These are phyloP conservation scores for Clunio marinus DNA, from an alignment of 2,888 invertebrate genomes.

Conservation along the genomic window DNA sequence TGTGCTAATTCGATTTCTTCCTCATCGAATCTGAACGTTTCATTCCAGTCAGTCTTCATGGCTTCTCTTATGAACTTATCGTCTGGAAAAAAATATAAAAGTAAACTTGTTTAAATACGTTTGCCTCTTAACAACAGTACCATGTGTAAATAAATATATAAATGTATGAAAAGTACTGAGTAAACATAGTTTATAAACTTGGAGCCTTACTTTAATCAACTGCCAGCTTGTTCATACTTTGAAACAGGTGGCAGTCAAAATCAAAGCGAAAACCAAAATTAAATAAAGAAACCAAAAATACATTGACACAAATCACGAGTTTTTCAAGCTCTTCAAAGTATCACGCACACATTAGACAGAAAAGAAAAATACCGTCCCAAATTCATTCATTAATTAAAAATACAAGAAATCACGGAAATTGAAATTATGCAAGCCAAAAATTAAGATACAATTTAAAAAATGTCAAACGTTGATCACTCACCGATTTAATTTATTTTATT, in stretches of 20 bases:
- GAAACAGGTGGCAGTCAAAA: slow-evolving; percentile 25
- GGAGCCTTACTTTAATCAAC: too few species aligned
- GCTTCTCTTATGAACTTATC: too few species aligned
- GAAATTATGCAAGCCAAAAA: slow-evolving; percentile 27
- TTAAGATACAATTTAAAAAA: neutral
- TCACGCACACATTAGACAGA: neutral
- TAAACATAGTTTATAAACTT: neutral
- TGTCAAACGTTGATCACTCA: neutral
- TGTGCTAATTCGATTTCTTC: slow-evolving; percentile 15
- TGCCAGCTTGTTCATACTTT: neutral
- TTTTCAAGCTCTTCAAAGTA: neutral
- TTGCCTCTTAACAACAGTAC: slow-evolving; percentile 12
- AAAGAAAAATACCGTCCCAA: slow-evolving; percentile 25
- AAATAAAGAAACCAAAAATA: slow-evolving; percentile 14
- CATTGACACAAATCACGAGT: slow-evolving; percentile 33
- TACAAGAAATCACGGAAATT: slow-evolving; percentile 20
- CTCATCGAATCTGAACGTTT: slow-evolving; percentile 29
- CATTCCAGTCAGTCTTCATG: slow-evolving; percentile 35
- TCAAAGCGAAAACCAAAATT: neutral
- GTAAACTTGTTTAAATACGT: neutral
- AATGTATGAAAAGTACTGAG: neutral
- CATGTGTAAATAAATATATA: slow-evolving; percentile 18
- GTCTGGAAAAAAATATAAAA: neutral
- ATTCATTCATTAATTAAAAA: slow-evolving; percentile 35
- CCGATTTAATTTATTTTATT: neutral